Base-by-base conservation (phyloP, 1,140 invertebrate genomes). In the Cephus cinctus region DNA sequence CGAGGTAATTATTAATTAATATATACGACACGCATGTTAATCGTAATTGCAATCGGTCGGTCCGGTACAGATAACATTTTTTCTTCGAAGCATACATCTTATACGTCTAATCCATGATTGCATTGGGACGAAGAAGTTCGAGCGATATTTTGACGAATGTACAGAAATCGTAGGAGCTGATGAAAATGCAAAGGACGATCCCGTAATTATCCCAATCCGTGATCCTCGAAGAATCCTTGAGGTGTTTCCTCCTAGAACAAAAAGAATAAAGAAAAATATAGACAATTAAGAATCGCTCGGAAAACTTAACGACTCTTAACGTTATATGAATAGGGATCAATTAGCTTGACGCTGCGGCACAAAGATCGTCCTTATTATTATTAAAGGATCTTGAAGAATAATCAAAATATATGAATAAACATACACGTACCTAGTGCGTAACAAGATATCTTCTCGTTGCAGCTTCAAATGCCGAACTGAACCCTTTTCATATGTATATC, bases 151-250 rank as follows among this genome's bases (percentile, higher is more conserved):
- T n/a, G n/a, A n/a, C n/a, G n/a, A n/a, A n/a, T n/a, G n/a, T n/a
- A n/a, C n/a, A n/a, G n/a, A n/a, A n/a, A n/a, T n/a, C n/a, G n/a
- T n/a, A n/a, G n/a, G 25, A 44, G 12, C 23, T 27, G 21, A 21
- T 32, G 27, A 32, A n/a, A 32, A 23, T 2, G 23, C 35, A 46
- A 19, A 23, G 18, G 16, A 16, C 9, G 9, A 15, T 4, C 42
- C 25, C 46, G 62, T 47, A 53, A 54, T 76, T 93, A 98, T 67
- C 96, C 96, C 57, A 98, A 84, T 53, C 96, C 95, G 73, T 98
- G 94, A 81, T 98, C 96, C 75, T 98, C 96, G 76, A 98, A 98
- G 79, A 98, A 96, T 67, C 95, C 94, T 80, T 98, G 95, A 36
- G 94, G 94, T 31, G 95, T 98, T 82, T 98, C 95, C 79, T 98